phyloP scores from a whole-genome alignment of 2,888 invertebrate genomes.

The Metalampra italica region DNA sequence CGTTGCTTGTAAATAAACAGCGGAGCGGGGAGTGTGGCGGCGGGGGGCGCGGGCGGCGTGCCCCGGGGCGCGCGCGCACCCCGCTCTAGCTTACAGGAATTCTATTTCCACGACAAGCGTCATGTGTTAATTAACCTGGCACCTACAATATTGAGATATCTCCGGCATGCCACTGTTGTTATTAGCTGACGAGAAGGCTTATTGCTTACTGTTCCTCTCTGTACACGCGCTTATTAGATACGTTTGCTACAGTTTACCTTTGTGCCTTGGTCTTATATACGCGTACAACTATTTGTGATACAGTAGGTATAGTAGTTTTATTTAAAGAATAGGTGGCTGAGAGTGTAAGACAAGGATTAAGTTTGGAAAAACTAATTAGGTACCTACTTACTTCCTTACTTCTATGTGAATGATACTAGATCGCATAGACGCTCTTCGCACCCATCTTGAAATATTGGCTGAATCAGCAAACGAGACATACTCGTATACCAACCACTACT shows the following conservation, averaged over 20 bases:
- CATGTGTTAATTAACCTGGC: constrained; percentile 78
- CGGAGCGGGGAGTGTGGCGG: constrained; percentile 32
- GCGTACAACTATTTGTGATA: not conserved
- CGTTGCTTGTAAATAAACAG: constrained; percentile 77
- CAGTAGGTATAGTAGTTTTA: no score
- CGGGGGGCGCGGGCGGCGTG: constrained; percentile 14
- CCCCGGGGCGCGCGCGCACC: constrained; percentile 67
- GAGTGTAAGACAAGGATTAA: no score
- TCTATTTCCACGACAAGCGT: constrained; percentile 76
- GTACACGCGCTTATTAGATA: constrained; percentile 24
- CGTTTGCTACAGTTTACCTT: constrained; percentile 4
- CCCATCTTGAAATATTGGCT: no score
- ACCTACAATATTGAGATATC: constrained; percentile 78
- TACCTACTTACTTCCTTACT: not conserved
- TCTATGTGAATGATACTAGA: no score
- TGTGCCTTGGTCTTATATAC: no score
- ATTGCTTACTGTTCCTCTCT: constrained; percentile 59
- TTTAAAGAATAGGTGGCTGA: no score
- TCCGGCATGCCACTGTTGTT: constrained; percentile 69
- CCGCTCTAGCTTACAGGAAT: constrained; percentile 65
- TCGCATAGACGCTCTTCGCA: no score
- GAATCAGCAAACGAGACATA: no score
- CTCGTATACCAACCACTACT: no score
- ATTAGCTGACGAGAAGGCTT: constrained; percentile 69
- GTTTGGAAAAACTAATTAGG: no score